Conservation (phyloP, 1,140 invertebrate genomes). For the Pseudomyrmex sp. region DNA sequence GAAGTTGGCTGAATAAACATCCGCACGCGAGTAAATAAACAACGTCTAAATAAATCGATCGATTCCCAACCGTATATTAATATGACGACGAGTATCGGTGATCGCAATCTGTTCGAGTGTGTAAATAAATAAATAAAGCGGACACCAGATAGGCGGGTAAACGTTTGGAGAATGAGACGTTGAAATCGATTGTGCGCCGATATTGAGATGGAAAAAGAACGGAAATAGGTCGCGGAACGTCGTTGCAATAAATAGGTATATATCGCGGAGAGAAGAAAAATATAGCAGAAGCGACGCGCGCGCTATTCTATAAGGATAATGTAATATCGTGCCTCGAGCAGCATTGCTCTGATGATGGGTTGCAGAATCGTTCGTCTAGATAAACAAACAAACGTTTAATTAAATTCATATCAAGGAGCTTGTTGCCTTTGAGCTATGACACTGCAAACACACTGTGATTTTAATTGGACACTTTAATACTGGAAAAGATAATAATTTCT, state of each 20-base stretch:
- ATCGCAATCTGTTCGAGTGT: conserved; percentile 55
- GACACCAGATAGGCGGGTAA: conserved; percentile 37
- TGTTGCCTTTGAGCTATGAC: neutral
- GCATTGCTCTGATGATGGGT: neutral
- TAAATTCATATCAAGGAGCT: conserved; percentile 23
- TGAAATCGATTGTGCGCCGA: conserved; percentile 51
- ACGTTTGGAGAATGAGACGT: conserved; percentile 39
- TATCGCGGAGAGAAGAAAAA: neutral
- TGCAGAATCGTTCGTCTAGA: neutral
- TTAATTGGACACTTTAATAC: conserved; percentile 24
- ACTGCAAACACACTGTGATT: neutral
- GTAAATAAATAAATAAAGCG: conserved; percentile 53
- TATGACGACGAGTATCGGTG: conserved; percentile 22
- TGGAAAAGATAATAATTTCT: neutral
- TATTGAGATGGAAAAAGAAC: conserved; percentile 16
- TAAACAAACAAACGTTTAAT: conserved; percentile 45
- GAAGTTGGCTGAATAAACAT: conserved; percentile 54
- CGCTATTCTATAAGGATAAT: conserved; percentile 5
- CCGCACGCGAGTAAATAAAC: conserved; percentile 51
- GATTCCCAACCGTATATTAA: conserved; percentile 45
- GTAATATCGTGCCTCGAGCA: conserved; percentile 10
- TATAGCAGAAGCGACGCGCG: neutral
- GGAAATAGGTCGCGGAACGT: conserved; percentile 38
- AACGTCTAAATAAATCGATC: conserved; percentile 57
- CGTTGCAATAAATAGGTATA: conserved; percentile 47